Evolutionary conservation across 2,888 invertebrate genomes (phyloP).

Genomic region (Dysmachus trigonus): DNA sequence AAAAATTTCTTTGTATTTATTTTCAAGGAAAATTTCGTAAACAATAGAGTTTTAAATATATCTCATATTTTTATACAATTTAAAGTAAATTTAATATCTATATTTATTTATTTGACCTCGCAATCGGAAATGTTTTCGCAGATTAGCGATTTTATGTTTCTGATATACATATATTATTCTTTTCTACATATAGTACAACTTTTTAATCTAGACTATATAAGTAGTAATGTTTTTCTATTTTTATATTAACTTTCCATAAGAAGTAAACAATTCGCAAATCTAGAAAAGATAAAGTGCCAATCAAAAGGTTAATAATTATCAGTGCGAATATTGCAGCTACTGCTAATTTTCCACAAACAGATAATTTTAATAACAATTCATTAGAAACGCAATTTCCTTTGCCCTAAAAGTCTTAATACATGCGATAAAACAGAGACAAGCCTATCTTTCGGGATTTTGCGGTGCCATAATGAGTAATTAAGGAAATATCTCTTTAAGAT

Average conservation of each 20-base stretch:
- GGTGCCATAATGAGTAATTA: not conserved
- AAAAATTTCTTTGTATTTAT: no score
- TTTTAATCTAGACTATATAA: no score
- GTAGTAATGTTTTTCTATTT: not conserved
- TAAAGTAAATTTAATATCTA: no score
- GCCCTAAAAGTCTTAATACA: not conserved
- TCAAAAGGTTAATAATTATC: not conserved
- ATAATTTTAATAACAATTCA: not conserved
- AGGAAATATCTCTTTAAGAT: not conserved
- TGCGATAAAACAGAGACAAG: not conserved
- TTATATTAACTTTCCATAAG: not conserved
- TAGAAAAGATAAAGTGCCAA: not conserved
- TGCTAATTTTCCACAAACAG: not conserved
- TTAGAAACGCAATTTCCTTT: not conserved
- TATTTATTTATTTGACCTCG: no score
- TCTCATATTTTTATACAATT: no score
- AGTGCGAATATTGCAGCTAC: not conserved
- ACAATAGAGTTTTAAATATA: no score
- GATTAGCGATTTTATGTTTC: no score
- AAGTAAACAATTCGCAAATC: not conserved
- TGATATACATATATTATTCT: no score
- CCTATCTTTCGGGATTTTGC: not conserved
- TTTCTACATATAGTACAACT: no score
- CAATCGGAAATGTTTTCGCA: no score
- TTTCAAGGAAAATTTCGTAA: no score